Percentiles rank a stretch among this genome's conserved stretches.
These are phyloP conservation scores for Apogon hyalosoma DNA, from an alignment of 2,797 vertebrate genomes.

Conservation along the genomic window DNA sequence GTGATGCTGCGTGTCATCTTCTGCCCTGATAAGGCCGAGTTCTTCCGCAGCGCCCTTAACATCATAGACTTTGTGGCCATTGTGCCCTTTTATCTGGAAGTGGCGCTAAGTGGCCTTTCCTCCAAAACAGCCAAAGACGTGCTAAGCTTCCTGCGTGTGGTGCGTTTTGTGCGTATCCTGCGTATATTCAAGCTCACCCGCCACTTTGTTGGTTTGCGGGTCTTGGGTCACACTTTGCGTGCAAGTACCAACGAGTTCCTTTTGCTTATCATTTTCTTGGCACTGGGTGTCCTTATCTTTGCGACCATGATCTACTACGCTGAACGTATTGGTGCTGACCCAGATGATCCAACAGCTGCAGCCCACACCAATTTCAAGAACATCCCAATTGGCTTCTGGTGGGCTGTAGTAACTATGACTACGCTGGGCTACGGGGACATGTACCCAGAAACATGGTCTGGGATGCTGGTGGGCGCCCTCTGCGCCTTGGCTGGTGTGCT, in stretches of 20 bases:
- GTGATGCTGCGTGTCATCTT: constrained; percentile 96
- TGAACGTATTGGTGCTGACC: constrained; percentile 96
- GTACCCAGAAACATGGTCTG: constrained; percentile 99
- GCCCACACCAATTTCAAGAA: constrained; percentile 98
- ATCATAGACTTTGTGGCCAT: constrained; percentile 99
- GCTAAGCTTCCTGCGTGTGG: constrained; percentile 96
- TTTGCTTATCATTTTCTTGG: constrained; percentile 98
- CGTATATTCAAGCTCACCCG: constrained; percentile 99
- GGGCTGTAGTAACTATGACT: constrained; percentile 99
- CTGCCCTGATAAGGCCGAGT: constrained; percentile 98
- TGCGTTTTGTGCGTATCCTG: constrained; percentile 97
- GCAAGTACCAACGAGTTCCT: constrained; percentile 99
- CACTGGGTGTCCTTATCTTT: constrained; percentile 97
- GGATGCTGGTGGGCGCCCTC: constrained; percentile 97
- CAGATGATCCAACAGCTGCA: constrained; percentile 93
- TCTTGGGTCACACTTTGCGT: constrained; percentile 95
- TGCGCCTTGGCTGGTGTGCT: constrained; percentile 97
- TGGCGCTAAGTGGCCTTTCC: constrained; percentile 95
- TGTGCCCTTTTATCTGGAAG: constrained; percentile 98
- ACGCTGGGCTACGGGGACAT: constrained; percentile 99
- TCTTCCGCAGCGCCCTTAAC: constrained; percentile 97
- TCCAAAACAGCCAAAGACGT: constrained; percentile 99
- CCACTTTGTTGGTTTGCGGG: constrained; percentile 95
- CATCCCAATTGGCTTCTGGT: constrained; percentile 99
- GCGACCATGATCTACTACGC: constrained; percentile 99